These are phyloP conservation scores for Eudemis profundana DNA, from an alignment of 2,888 invertebrate genomes.

Conservation along the genomic window DNA sequence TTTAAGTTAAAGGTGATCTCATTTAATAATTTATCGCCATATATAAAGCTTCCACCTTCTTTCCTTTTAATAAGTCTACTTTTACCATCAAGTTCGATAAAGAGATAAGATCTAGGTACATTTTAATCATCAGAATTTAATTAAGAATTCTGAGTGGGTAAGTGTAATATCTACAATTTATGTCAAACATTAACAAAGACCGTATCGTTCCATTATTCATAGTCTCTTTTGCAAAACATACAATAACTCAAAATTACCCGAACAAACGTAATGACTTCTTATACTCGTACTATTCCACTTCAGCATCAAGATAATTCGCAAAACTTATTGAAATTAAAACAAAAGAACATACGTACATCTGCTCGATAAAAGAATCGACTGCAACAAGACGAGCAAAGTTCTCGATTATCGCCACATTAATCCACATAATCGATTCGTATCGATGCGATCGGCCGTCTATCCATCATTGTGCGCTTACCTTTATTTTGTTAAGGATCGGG, in stretches of 20 bases:
- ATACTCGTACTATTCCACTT: neutral
- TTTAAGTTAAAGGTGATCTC: too few relatives aligned
- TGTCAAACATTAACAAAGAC: too few relatives aligned
- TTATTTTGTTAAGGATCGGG: conserved; percentile 41
- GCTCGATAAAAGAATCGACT: conserved; percentile 59
- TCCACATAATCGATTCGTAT: conserved; percentile 67
- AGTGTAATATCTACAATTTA: too few relatives aligned
- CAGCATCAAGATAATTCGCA: conserved; percentile 29
- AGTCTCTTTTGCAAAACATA: neutral
- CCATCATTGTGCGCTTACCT: conserved; percentile 58
- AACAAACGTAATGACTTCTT: neutral
- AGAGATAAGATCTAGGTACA: too few relatives aligned
- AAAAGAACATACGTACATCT: conserved; percentile 56
- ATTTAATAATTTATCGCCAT: too few relatives aligned
- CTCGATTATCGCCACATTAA: conserved; percentile 70
- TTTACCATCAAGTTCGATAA: too few relatives aligned
- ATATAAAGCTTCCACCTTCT: too few relatives aligned
- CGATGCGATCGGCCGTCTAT: conserved; percentile 59
- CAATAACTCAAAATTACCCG: conserved; percentile 2
- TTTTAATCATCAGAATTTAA: too few relatives aligned
- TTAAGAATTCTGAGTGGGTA: too few relatives aligned
- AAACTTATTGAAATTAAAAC: conserved; percentile 43
- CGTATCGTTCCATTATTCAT: neutral
- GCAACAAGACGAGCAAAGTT: conserved; percentile 56
- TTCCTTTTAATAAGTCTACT: too few relatives aligned